A percentile compares a stretch with the other conserved stretches of the same genome.
Evolutionary conservation across 2,888 invertebrate species (phyloP).

Genomic region (Hemaris fuciformis): DNA sequence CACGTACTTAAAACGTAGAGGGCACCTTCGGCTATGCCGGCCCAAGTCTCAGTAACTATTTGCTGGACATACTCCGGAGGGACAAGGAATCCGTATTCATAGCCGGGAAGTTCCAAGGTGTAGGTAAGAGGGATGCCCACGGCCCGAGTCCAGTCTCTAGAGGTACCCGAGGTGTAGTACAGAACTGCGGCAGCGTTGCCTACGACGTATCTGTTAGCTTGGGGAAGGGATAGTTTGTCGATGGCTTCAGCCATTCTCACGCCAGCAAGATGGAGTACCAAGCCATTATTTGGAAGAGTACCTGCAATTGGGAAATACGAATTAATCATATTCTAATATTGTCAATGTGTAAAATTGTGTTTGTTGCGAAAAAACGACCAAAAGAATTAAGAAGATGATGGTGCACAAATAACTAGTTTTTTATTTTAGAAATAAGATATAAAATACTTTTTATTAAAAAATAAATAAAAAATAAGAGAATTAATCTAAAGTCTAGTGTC

Average conservation of each 20-base stretch:
- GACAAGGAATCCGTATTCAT: slow-evolving; percentile 79
- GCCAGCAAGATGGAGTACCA: slow-evolving; percentile 67
- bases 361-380: too few relatives aligned
- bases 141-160: slow-evolving; percentile 85
- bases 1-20: slow-evolving; percentile 41
- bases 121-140: slow-evolving; percentile 82
- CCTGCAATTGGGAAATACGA: too few relatives aligned
- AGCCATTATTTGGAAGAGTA: slow-evolving; percentile 76
- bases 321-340: too few relatives aligned
- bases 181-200: slow-evolving; percentile 81
- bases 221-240: slow-evolving; percentile 59
- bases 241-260: slow-evolving; percentile 69
- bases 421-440: too few relatives aligned
- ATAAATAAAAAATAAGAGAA: too few relatives aligned
- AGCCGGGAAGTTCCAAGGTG: slow-evolving; percentile 85
- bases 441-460: too few relatives aligned
- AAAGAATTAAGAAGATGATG: too few relatives aligned
- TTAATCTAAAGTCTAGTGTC: too few relatives aligned
- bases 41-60: slow-evolving; percentile 83
- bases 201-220: slow-evolving; percentile 70
- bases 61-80: slow-evolving; percentile 77
- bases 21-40: slow-evolving; percentile 73
- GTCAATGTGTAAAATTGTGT: too few relatives aligned
- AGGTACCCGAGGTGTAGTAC: slow-evolving; percentile 84
- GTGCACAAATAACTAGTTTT: too few relatives aligned